Percentiles rank a stretch among this genome's conserved stretches.
These are phyloP conservation scores for Leucosticte australis DNA, from an alignment of 2,113 vertebrate genomes.

Conservation along the genomic window DNA sequence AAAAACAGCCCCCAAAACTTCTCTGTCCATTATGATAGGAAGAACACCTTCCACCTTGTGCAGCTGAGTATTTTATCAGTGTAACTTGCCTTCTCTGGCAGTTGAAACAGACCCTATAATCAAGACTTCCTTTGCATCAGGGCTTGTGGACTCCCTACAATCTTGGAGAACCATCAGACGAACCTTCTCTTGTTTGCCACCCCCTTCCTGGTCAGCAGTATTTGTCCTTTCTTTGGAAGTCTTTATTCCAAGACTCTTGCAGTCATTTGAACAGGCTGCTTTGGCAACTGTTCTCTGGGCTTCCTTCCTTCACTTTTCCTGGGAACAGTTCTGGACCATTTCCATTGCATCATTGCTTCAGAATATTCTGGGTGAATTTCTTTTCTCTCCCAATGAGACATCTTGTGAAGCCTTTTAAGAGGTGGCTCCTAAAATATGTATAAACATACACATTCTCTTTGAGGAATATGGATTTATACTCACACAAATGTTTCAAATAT, in stretches of 20 bases:
- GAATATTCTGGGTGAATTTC: background rate
- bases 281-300: background rate
- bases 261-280: background rate
- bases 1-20: background rate
- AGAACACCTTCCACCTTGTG: accelerated
- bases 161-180: background rate
- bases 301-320: background rate
- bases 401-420: background rate
- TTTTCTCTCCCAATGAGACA: background rate
- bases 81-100: background rate
- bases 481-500: background rate
- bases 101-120: background rate
- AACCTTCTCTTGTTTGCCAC: background rate
- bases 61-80: background rate
- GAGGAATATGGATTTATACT: background rate
- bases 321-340: background rate
- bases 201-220: background rate
- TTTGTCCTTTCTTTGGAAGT: background rate
- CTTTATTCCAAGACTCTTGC: background rate
- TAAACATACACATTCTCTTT: background rate
- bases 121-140: background rate
- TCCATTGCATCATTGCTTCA: background rate
- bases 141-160: background rate
- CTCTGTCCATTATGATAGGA: background rate
- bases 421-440: background rate